These are phyloP conservation scores for Bilobella aurantiaca DNA, from an alignment of 1,140 invertebrate genomes.

Conservation along the genomic window DNA sequence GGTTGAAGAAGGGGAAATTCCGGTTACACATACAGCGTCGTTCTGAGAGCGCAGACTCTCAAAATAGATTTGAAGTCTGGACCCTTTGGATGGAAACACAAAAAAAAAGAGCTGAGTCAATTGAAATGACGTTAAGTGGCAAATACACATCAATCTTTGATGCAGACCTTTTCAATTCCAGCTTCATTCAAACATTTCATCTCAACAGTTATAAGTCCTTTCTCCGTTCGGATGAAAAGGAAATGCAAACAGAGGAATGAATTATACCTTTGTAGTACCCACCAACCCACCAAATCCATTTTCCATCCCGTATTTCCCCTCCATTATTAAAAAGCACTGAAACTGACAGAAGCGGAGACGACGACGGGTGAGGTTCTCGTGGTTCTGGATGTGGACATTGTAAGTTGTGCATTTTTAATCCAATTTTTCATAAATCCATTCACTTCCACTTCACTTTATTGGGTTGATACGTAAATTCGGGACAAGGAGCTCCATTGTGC, in stretches of 20 bases:
- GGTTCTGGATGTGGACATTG: background rate
- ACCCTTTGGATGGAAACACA: background rate
- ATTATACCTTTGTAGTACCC: background rate
- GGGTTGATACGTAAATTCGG: background rate
- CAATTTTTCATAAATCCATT: background rate
- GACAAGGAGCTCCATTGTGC: background rate
- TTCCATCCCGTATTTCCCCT: background rate
- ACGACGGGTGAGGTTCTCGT: background rate
- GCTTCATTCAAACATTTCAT: slow-evolving; percentile 1
- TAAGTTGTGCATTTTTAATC: slow-evolving; percentile 3
- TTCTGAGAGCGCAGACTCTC: too few species aligned
- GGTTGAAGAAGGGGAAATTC: too few species aligned
- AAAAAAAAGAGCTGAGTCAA: slow-evolving; percentile 15
- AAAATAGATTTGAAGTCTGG: background rate
- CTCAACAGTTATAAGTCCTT: too few species aligned
- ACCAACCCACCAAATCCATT: background rate
- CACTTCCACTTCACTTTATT: background rate
- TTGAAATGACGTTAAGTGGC: slow-evolving; percentile 31
- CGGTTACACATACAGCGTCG: too few species aligned
- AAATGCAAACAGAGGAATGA: background rate
- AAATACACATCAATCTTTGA: slow-evolving; percentile 28
- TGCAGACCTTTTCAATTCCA: background rate
- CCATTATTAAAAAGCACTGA: background rate
- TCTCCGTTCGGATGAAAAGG: background rate
- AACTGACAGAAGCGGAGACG: background rate